These are phyloP conservation scores for Gambusia yucatana DNA, from an alignment of 2,797 vertebrate species.

Conservation along the genomic window DNA sequence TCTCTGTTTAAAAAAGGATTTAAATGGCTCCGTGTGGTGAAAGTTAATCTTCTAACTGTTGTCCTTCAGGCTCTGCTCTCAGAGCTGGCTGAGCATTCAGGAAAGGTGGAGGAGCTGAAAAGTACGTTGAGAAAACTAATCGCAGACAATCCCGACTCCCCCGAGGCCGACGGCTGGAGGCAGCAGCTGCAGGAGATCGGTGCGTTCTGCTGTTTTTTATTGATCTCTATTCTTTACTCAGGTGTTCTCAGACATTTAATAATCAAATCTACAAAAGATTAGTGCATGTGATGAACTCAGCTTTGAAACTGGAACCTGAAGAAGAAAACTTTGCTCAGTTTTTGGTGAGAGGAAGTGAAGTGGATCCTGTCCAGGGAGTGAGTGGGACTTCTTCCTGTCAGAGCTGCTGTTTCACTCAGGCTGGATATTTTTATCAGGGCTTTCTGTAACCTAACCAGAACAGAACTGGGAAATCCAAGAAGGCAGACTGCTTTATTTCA, in stretches of 20 bases:
- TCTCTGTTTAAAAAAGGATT: too few species aligned
- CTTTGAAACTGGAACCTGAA: not conserved
- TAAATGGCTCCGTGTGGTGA: not conserved
- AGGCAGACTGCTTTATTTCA: conserved; percentile 4
- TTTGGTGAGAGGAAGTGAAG: conserved; percentile 29
- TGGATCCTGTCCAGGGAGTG: conserved; percentile 32
- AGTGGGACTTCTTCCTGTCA: conserved; percentile 57
- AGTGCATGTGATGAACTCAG: not conserved
- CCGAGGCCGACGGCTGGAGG: conserved; percentile 91
- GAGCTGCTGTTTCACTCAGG: conserved; percentile 36
- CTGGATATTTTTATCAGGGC: conserved; percentile 57
- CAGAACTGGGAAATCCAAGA: not conserved
- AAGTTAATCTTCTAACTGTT: not conserved
- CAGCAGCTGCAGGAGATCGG: conserved; percentile 92
- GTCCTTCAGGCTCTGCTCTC: conserved; percentile 79
- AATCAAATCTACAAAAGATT: not conserved
- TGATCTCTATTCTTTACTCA: not conserved
- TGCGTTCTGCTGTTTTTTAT: conserved; percentile 70
- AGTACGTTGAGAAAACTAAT: conserved; percentile 87
- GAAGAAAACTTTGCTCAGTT: not conserved
- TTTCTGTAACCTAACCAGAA: not conserved
- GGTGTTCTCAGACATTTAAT: not conserved
- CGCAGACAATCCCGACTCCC: conserved; percentile 89
- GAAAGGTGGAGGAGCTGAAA: conserved; percentile 91
- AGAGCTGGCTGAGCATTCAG: conserved; percentile 90